Percentiles rank a stretch among this genome's conserved stretches.
Evolutionary conservation across 2,113 vertebrate species (phyloP).

Genomic region (Chionodraco myersi): DNA sequence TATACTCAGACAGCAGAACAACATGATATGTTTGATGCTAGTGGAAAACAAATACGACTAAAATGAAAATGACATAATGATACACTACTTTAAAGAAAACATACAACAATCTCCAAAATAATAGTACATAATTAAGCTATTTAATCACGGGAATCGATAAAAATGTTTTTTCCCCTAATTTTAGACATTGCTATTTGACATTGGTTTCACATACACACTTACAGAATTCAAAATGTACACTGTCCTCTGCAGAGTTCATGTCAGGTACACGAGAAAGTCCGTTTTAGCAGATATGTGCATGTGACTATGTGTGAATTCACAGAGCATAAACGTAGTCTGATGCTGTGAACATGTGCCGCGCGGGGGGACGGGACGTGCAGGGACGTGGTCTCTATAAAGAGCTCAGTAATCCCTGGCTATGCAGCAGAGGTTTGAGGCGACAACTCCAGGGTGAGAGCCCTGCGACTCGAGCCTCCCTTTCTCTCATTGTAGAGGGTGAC

Average conservation of each 20-base stretch:
- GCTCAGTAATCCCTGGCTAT: conserved; percentile 56
- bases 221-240: not conserved
- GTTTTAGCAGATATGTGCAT: not conserved
- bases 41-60: not conserved
- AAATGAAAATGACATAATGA: not conserved
- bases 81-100: not conserved
- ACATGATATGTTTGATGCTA: no score
- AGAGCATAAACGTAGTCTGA: conserved; percentile 23
- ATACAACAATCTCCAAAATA: not conserved
- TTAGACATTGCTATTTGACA: not conserved
- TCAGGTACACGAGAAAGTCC: conserved; percentile 12
- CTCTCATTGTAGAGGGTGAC: conserved; percentile 40
- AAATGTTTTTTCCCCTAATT: not conserved
- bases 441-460: conserved; percentile 47
- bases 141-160: not conserved
- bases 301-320: not conserved
- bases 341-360: conserved; percentile 49
- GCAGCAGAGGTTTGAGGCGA: conserved; percentile 53
- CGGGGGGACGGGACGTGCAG: conserved; percentile 18
- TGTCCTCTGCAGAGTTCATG: not conserved
- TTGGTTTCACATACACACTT: not conserved
- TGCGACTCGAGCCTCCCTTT: conserved; percentile 21
- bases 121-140: not conserved
- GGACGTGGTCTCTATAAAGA: conserved; percentile 42
- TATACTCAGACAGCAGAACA: not conserved